These are phyloP conservation scores for Pachycephus smyrnensis DNA, from an alignment of 2,888 invertebrate species.

Conservation along the genomic window DNA sequence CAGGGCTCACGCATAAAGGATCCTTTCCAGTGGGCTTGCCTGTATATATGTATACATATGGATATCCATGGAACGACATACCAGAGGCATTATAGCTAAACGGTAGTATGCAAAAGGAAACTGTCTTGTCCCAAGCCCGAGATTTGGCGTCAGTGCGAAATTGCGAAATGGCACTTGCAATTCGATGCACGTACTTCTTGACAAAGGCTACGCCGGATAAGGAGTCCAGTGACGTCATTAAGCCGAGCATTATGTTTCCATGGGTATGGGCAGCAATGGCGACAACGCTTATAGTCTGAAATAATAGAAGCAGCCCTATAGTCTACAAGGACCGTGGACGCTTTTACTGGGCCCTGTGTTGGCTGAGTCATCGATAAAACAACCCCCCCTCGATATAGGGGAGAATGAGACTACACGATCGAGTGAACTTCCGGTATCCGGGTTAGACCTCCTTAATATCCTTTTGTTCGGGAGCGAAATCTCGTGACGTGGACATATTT, in stretches of 20 bases:
- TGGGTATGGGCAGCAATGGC: not conserved
- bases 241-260: not conserved
- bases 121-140: not conserved
- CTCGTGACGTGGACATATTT: not conserved
- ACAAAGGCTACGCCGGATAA: not conserved
- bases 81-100: not conserved
- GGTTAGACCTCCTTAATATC: not conserved
- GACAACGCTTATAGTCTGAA: not conserved
- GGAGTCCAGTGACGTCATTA: not conserved
- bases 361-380: not conserved
- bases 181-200: constrained; percentile 28
- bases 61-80: not conserved
- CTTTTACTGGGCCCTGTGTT: not conserved
- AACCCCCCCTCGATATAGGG: not conserved
- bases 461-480: not conserved
- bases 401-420: not conserved
- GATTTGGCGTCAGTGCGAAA: not conserved
- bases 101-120: not conserved
- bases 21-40: not conserved
- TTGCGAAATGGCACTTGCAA: constrained; percentile 12
- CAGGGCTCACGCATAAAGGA: not conserved
- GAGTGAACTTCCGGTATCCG: not conserved
- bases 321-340: not conserved
- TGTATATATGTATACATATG: not conserved
- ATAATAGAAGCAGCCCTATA: not conserved